Conservation (phyloP, 2,888 invertebrate genomes). For the Scaptomyza polygonia region DNA sequence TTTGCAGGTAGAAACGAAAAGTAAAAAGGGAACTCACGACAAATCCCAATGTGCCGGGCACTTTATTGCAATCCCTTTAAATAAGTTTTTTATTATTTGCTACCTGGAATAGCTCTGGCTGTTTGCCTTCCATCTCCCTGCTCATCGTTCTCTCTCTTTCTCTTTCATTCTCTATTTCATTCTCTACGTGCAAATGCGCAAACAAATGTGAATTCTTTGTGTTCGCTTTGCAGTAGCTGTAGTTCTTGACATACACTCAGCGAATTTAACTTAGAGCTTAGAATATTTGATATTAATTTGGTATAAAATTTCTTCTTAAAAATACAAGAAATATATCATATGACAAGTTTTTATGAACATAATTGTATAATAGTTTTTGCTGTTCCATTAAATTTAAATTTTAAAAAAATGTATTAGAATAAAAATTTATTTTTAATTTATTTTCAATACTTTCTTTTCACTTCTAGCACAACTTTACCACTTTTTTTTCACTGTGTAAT, state of each 20-base stretch:
- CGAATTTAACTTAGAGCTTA: neutral
- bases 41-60: conserved; percentile 78
- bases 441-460: too few relatives aligned
- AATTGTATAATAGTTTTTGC: too few relatives aligned
- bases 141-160: neutral
- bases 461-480: too few relatives aligned
- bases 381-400: too few relatives aligned
- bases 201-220: conserved; percentile 56
- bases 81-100: conserved; percentile 70
- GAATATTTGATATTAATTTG: too few relatives aligned
- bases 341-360: too few relatives aligned
- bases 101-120: conserved; percentile 21
- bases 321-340: too few relatives aligned
- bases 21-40: conserved; percentile 37
- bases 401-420: too few relatives aligned
- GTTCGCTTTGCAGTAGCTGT: conserved; percentile 2
- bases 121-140: conserved; percentile 1
- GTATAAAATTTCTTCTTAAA: neutral
- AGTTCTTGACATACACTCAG: conserved; percentile 1
- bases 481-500: neutral
- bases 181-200: conserved; percentile 65
- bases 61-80: conserved; percentile 80
- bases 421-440: too few relatives aligned
- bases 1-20: conserved; percentile 59
- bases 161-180: conserved; percentile 20